A percentile compares a stretch with the other conserved stretches of the same genome.
These are phyloP conservation scores for Panagrolaimus sp. DNA, from an alignment of 1,140 invertebrate species.

Conservation along the genomic window DNA sequence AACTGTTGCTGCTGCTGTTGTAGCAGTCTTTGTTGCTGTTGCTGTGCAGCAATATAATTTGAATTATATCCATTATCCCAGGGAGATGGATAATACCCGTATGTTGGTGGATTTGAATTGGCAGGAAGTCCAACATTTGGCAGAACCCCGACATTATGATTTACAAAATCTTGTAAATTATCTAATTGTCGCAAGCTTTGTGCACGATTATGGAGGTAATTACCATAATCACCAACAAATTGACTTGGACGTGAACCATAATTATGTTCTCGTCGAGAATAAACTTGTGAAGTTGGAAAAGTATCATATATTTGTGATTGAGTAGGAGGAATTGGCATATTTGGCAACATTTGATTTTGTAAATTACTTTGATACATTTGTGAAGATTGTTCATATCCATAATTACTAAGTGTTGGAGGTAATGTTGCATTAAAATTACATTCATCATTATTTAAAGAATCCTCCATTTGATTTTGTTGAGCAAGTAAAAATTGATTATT, in stretches of 20 bases:
- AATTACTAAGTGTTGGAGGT: neutral
- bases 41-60: neutral
- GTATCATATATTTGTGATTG: slow-evolving; percentile 1
- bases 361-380: neutral
- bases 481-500: slow-evolving; percentile 49
- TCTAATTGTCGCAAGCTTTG: slow-evolving; percentile 8
- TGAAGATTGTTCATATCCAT: neutral
- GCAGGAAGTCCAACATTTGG: neutral
- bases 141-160: slow-evolving; percentile 5
- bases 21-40: neutral
- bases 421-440: slow-evolving; percentile 9
- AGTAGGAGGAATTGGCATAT: neutral
- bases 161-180: slow-evolving; percentile 10
- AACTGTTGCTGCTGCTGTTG: neutral
- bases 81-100: slow-evolving; percentile 7
- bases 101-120: neutral
- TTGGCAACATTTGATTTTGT: slow-evolving; percentile 14
- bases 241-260: slow-evolving; percentile 44
- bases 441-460: neutral
- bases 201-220: slow-evolving; percentile 22
- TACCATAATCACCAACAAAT: slow-evolving; percentile 43
- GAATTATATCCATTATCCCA: neutral
- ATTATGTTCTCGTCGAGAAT: slow-evolving; percentile 42
- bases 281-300: slow-evolving; percentile 26
- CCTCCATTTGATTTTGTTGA: neutral